A percentile compares a stretch with the other conserved stretches of the same genome.
Conservation (phyloP, 2,797 vertebrate genomes). For the Argya squamiceps region DNA sequence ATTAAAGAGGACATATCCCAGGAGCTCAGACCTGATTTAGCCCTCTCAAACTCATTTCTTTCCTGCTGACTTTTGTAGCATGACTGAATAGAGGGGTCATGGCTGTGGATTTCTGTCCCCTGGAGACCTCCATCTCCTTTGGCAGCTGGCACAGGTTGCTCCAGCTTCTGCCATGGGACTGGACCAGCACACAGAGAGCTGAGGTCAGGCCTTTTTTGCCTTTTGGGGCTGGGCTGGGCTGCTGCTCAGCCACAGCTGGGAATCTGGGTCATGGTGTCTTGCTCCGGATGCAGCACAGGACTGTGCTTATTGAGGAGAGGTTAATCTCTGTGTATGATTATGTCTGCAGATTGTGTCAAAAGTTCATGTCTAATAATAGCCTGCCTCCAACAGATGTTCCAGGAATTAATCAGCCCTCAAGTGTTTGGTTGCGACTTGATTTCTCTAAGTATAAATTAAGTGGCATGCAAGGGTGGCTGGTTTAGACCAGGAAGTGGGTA, state of each 20-base stretch:
- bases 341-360: constrained; percentile 66
- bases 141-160: not conserved
- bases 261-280: constrained; percentile 28
- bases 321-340: constrained; percentile 55
- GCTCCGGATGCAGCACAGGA: not conserved
- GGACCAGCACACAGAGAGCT: not conserved
- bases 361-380: constrained; percentile 60
- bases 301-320: not conserved
- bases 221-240: not conserved
- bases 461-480: not conserved
- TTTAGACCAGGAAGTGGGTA: not conserved
- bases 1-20: not conserved
- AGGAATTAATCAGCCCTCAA: constrained; percentile 60
- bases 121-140: accelerated
- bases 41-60: not conserved
- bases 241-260: not conserved
- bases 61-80: not conserved
- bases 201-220: not conserved
- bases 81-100: not conserved
- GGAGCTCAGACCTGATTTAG: not conserved
- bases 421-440: constrained; percentile 29
- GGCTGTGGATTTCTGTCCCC: not conserved
- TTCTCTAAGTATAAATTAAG: constrained; percentile 42
- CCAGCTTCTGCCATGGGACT: not conserved
- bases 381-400: constrained; percentile 57